phyloP scores from a whole-genome alignment of 2,888 invertebrate genomes.

The Ctena decussata region DNA sequence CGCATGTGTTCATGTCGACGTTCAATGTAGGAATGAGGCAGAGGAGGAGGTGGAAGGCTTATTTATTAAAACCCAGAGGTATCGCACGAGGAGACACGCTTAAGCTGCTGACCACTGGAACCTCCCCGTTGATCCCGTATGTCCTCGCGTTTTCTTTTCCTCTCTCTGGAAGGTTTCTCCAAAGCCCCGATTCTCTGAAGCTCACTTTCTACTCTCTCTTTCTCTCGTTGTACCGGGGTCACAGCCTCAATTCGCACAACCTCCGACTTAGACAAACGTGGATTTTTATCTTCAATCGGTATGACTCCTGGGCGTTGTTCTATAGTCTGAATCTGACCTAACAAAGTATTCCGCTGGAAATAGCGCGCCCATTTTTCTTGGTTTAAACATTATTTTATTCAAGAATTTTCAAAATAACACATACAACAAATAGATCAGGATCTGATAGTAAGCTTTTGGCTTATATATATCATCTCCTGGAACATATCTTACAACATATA shows the following conservation, averaged over 20 bases:
- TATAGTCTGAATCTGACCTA: background rate
- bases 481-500: too few species aligned
- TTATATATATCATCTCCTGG: too few species aligned
- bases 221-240: constrained; percentile 1
- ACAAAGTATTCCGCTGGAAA: background rate
- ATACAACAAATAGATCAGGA: too few species aligned
- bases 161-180: background rate
- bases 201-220: constrained; percentile 3
- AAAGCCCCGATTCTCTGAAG: background rate
- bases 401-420: too few species aligned
- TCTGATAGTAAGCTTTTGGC: too few species aligned
- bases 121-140: background rate
- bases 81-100: background rate
- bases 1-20: background rate
- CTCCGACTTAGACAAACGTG: background rate
- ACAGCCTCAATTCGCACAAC: background rate
- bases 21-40: background rate
- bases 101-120: background rate
- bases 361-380: background rate
- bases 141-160: background rate
- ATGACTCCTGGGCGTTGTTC: background rate
- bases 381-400: too few species aligned
- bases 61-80: background rate
- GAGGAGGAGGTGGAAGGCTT: background rate
- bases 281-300: background rate